These are phyloP conservation scores for Ptychoptera contaminata DNA, from an alignment of 2,888 invertebrate genomes.

Conservation along the genomic window DNA sequence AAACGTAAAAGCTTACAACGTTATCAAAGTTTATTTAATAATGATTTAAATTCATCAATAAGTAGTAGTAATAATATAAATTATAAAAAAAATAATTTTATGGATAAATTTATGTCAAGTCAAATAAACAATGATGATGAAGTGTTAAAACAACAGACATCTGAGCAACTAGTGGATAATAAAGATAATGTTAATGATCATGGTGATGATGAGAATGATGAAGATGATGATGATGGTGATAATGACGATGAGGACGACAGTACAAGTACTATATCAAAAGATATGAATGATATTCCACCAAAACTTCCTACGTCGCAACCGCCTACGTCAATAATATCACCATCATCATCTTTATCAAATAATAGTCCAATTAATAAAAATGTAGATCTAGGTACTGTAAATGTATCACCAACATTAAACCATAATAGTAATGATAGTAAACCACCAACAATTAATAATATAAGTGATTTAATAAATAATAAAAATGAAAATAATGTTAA, in stretches of 20 bases:
- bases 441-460: not conserved
- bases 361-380: too few species aligned
- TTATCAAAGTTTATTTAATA: constrained; percentile 3
- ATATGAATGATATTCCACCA: not conserved
- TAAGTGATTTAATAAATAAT: not conserved
- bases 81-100: constrained; percentile 22
- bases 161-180: too few species aligned
- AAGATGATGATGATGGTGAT: not conserved
- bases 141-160: constrained; percentile 11
- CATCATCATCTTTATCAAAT: too few species aligned
- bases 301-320: not conserved
- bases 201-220: not conserved
- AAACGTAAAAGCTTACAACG: constrained; percentile 26
- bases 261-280: constrained; percentile 1
- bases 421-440: constrained; percentile 1
- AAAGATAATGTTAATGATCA: not conserved
- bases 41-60: constrained; percentile 12
- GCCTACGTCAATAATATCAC: too few species aligned
- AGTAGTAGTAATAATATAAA: constrained; percentile 13
- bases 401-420: not conserved
- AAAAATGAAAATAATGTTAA: constrained; percentile 1
- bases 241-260: not conserved
- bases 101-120: constrained; percentile 16
- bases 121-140: constrained; percentile 6
- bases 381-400: too few species aligned